These are phyloP conservation scores for Drosophila serrata DNA, from an alignment of 1,140 invertebrate genomes.

Conservation along the genomic window DNA sequence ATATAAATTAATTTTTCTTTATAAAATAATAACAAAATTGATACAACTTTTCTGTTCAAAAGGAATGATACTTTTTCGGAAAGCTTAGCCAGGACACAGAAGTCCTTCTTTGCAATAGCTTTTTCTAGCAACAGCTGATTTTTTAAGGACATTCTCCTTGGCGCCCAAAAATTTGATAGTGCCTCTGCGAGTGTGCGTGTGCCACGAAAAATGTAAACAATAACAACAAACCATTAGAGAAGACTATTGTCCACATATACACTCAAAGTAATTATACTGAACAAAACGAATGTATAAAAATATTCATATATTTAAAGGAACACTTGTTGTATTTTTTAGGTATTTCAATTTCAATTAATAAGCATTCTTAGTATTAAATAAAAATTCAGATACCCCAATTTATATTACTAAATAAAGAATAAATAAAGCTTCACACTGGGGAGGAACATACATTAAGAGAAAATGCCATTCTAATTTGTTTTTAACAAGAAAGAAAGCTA, in stretches of 20 bases:
- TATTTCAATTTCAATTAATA: too few relatives aligned
- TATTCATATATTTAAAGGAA: too few relatives aligned
- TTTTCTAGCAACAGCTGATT: slow-evolving; percentile 51
- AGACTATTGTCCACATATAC: neutral
- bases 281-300: neutral
- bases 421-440: too few relatives aligned
- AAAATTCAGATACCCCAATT: too few relatives aligned
- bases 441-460: too few relatives aligned
- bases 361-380: too few relatives aligned
- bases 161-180: slow-evolving; percentile 17
- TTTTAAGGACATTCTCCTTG: slow-evolving; percentile 17
- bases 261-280: neutral
- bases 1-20: too few relatives aligned
- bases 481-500: too few relatives aligned
- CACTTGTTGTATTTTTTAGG: too few relatives aligned
- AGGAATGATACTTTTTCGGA: neutral
- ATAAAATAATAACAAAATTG: too few relatives aligned
- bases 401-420: too few relatives aligned
- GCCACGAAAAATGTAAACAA: slow-evolving; percentile 61
- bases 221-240: slow-evolving; percentile 60
- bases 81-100: slow-evolving; percentile 31
- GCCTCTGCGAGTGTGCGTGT: slow-evolving; percentile 8
- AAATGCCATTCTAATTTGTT: too few relatives aligned
- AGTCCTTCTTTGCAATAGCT: neutral
- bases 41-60: neutral